phyloP scores from a whole-genome alignment of 2,113 vertebrate species.

The Dasyurus viverrinus region DNA sequence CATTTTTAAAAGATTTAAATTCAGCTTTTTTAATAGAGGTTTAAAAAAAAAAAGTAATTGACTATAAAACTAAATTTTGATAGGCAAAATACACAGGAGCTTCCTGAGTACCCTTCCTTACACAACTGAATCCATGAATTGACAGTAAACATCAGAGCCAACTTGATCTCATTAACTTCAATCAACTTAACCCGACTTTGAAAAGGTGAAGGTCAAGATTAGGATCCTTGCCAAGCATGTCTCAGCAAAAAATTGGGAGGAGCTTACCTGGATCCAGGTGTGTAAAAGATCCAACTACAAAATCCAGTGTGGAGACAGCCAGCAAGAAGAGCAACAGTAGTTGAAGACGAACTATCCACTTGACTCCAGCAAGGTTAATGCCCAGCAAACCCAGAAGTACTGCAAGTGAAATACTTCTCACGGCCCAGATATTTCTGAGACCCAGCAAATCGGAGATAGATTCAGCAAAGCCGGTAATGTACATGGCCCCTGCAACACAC shows the following conservation, averaged over 20 bases:
- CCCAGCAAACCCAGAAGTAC: conserved; percentile 94
- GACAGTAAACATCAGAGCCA: background rate
- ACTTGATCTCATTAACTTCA: background rate
- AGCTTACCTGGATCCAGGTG: conserved; percentile 94
- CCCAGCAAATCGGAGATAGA: conserved; percentile 91
- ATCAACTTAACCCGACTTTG: background rate
- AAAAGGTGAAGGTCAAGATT: background rate
- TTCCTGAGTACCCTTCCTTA: background rate
- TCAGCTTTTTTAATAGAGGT: background rate
- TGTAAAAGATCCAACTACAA: conserved; percentile 94
- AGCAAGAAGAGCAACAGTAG: conserved; percentile 93
- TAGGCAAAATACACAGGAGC: fast-evolving
- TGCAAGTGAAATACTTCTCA: conserved; percentile 89
- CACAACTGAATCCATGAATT: background rate
- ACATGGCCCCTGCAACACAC: conserved; percentile 99
- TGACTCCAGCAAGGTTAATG: conserved; percentile 96
- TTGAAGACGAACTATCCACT: conserved; percentile 97
- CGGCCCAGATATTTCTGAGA: conserved; percentile 91
- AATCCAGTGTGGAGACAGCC: conserved; percentile 94
- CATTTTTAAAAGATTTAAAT: background rate
- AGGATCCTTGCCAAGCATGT: background rate
- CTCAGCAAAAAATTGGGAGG: background rate
- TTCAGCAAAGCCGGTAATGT: conserved; percentile 96
- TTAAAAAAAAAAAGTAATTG: conserved; percentile 8
- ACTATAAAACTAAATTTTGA: fast-evolving